Conservation (phyloP, 30 jellyfish, hydroid and myxozoan genomes). For the Hydra vulgaris region DNA sequence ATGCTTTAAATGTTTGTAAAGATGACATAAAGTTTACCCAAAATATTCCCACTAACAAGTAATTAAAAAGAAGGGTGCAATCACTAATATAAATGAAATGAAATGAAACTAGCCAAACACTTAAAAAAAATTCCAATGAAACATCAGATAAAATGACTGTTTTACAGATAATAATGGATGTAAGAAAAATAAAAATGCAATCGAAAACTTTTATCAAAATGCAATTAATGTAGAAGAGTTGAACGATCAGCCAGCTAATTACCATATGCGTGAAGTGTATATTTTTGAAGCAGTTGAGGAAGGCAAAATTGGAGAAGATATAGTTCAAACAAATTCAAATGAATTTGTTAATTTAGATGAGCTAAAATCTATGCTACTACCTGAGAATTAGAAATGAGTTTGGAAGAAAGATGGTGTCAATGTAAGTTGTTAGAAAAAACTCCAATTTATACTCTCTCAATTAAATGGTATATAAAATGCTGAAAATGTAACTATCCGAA, state of each 20-base stretch:
- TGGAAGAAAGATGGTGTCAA: slow-evolving; percentile 10
- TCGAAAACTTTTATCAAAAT: not conserved
- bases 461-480: not conserved
- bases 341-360: not conserved
- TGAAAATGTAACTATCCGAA: not conserved
- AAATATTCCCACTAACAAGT: too few species aligned
- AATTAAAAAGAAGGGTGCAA: too few species aligned
- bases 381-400: slow-evolving; percentile 4
- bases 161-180: not conserved
- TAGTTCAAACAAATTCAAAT: not conserved
- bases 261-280: slow-evolving; percentile 10
- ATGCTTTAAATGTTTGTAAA: too few species aligned
- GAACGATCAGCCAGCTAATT: not conserved
- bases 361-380: not conserved
- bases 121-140: too few species aligned
- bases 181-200: too few species aligned
- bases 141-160: too few species aligned
- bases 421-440: not conserved
- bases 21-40: too few species aligned
- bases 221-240: not conserved
- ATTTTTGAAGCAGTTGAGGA: slow-evolving; percentile 10
- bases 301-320: not conserved
- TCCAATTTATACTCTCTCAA: not conserved
- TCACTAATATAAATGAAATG: too few species aligned
- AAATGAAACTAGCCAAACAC: too few species aligned